Conservation (phyloP, 2,797 vertebrate species). For the Columba guinea region DNA sequence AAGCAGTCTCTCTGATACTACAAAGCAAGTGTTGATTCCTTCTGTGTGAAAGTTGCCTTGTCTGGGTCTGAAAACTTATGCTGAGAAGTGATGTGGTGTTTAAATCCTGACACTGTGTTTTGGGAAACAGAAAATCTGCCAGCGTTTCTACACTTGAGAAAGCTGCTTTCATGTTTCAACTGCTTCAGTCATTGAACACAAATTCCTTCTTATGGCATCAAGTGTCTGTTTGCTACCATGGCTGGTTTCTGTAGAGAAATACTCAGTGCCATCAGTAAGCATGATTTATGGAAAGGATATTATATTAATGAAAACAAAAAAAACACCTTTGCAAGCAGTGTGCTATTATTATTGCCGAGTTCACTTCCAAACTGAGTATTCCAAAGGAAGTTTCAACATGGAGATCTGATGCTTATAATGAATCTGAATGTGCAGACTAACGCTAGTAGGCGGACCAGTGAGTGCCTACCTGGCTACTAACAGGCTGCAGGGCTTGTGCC, state of each 20-base stretch:
- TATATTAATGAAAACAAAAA: neutral
- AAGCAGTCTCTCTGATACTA: slow-evolving; percentile 1
- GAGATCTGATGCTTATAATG: neutral
- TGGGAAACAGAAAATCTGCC: slow-evolving; percentile 9
- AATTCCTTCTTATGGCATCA: neutral
- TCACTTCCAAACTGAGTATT: neutral
- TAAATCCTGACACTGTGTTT: neutral
- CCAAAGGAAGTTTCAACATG: neutral
- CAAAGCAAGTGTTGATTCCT: slow-evolving; percentile 30
- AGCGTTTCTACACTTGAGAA: slow-evolving; percentile 18
- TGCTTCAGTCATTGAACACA: neutral
- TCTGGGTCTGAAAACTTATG: neutral
- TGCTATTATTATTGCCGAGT: neutral
- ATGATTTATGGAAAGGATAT: neutral
- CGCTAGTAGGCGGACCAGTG: neutral
- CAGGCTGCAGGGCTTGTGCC: neutral
- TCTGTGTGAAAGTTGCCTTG: slow-evolving; percentile 17
- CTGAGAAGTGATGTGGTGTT: slow-evolving; percentile 16
- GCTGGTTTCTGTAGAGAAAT: neutral
- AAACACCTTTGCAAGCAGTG: neutral
- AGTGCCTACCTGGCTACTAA: neutral
- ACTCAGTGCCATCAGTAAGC: neutral
- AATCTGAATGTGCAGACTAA: neutral
- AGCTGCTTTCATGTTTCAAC: slow-evolving; percentile 15
- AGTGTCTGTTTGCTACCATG: neutral